Base-by-base conservation (phyloP, 2,113 vertebrate species). In the Oncorhynchus gorbuscha region DNA sequence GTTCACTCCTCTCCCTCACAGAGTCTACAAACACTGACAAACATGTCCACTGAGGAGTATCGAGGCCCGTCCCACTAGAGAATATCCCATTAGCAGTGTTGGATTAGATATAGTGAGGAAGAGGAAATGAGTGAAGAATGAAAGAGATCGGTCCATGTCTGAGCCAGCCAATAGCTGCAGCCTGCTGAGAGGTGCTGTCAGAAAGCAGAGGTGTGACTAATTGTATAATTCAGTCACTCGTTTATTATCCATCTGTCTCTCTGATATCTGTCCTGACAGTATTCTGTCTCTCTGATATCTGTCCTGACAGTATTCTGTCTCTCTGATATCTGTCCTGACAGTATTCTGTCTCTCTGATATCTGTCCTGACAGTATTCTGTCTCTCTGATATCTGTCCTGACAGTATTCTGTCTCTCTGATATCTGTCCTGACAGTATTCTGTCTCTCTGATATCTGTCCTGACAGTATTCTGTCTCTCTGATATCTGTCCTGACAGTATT, bases 201-300 rank as follows among this genome's bases (percentile, higher is more conserved):
- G 71, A 45, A 83, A 81, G 81, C 80, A 74, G 85, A 84, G 74
- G 84, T 51, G 61, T 75, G 64, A 82, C 64, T 77, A 49, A 79
- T 78, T 86, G 76, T 16, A 81, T 69, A 14, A 75, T 69, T 86
- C 87, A 88, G 62, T 83, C 89, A 89, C 58, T 87, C 75, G 64
- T 81, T 85, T 71, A 87, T 26, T 78, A 68, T 48, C 90, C 86
- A 39, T 87, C 81, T 91, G 89, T 77, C 77, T 32, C 4, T 32
- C 30, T 32, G 30, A 32, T 5, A 32, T 32, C 30, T 32, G 5
- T 32, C 30, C 30, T 32, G 1, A 32, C 30, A 32, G 30, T 32
- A 32, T 0, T 32, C 30, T 32, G 30, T 32, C 5, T 32, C 30
- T 32, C 30, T 32, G 30, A 32, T 32, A 32, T 32, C 30, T 32